Conservation (phyloP, 2,888 invertebrate genomes). For the Polyommatus icarus region DNA sequence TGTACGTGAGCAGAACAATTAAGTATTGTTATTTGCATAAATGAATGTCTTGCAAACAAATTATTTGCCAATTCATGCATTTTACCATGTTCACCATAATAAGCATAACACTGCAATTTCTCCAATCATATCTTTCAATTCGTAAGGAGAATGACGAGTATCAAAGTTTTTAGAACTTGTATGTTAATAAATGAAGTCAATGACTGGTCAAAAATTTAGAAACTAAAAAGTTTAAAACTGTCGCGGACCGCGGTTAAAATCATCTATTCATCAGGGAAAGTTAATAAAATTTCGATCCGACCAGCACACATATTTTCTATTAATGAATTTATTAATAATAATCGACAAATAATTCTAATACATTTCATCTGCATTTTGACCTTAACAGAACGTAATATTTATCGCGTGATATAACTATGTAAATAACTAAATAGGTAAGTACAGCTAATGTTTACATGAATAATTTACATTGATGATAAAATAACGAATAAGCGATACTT, state of each 20-base stretch:
- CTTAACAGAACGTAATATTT: constrained; percentile 14
- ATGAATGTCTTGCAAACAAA: background rate
- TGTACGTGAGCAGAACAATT: background rate
- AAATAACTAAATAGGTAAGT: background rate
- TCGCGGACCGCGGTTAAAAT: background rate
- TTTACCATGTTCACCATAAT: background rate
- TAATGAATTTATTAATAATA: constrained; percentile 7
- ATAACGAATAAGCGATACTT: background rate
- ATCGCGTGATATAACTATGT: constrained; percentile 7
- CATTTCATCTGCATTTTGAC: background rate
- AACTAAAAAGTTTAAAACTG: constrained; percentile 13
- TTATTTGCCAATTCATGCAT: background rate
- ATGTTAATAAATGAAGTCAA: background rate
- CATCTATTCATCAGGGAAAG: constrained; percentile 10
- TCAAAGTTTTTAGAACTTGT: background rate
- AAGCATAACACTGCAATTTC: background rate
- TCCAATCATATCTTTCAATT: background rate
- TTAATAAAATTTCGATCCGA: background rate
- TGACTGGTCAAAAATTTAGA: constrained; percentile 23
- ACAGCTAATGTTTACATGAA: background rate
- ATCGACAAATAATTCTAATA: background rate
- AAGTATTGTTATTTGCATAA: background rate
- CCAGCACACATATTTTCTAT: constrained; percentile 18
- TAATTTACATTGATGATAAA: constrained; percentile 1
- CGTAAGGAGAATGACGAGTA: background rate